Percentiles rank a stretch among this genome's conserved stretches.
These are phyloP conservation scores for Leptothorax acervorum DNA, from an alignment of 2,888 invertebrate species.

Conservation along the genomic window DNA sequence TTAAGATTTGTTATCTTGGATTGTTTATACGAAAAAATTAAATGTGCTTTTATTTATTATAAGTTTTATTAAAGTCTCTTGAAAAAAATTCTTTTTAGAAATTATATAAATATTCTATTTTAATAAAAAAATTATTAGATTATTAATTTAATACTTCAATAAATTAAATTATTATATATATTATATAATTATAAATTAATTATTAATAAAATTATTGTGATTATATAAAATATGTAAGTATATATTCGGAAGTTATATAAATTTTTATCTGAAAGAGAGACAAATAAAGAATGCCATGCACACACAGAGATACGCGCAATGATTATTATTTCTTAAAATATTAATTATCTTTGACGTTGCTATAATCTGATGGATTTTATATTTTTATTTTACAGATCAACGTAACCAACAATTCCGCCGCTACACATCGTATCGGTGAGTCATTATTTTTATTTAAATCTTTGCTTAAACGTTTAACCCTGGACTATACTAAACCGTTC, in stretches of 20 bases:
- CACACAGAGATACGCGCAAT: not conserved
- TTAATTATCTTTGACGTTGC: not conserved
- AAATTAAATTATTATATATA: not conserved
- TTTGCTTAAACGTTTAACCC: not conserved
- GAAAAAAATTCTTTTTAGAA: not conserved
- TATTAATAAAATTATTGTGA: not conserved
- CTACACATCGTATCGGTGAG: not conserved
- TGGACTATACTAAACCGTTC: too few species aligned
- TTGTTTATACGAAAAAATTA: not conserved
- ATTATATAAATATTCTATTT: not conserved
- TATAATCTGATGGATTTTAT: not conserved
- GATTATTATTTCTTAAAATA: not conserved
- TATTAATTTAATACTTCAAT: not conserved
- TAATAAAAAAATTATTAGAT: not conserved
- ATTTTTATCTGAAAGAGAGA: not conserved
- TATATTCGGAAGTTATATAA: not conserved
- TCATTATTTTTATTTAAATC: not conserved
- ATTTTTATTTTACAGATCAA: constrained; percentile 4
- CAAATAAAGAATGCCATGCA: not conserved
- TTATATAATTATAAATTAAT: constrained; percentile 12
- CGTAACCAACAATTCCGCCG: not conserved
- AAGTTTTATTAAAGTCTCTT: not conserved
- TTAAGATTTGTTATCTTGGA: not conserved
- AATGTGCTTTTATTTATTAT: not conserved
- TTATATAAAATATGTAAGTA: not conserved